phyloP scores from a whole-genome alignment of 2,113 vertebrate species.

The Thunnus maccoyii region DNA sequence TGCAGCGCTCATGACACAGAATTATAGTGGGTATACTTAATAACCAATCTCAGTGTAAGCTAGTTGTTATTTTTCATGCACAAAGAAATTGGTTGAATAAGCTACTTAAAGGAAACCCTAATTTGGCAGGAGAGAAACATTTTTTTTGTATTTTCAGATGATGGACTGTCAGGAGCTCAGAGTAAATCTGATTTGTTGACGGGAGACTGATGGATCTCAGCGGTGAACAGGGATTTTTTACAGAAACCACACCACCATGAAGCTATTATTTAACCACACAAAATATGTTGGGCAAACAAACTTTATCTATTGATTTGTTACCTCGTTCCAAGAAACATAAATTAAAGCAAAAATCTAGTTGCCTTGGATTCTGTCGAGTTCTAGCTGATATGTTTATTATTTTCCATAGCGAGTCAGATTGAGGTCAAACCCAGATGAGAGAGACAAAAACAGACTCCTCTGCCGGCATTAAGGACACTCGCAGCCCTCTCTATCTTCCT shows the following conservation, averaged over 20 bases:
- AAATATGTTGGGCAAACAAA: too few relatives aligned
- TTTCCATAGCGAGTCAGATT: slow-evolving; percentile 31
- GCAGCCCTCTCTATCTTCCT: slow-evolving; percentile 7
- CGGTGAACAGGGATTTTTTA: too few relatives aligned
- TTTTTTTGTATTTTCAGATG: too few relatives aligned
- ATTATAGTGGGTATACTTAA: too few relatives aligned
- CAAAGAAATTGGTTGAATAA: too few relatives aligned
- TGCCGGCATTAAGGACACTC: slow-evolving; percentile 46
- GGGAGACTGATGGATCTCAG: background rate
- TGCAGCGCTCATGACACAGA: too few relatives aligned
- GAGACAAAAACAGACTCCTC: slow-evolving; percentile 44
- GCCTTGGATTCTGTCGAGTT: background rate
- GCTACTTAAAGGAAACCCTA: too few relatives aligned
- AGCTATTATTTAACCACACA: too few relatives aligned
- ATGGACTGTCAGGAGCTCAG: background rate
- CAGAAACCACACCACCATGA: background rate
- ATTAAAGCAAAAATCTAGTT: background rate
- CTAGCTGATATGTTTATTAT: background rate
- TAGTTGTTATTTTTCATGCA: too few relatives aligned
- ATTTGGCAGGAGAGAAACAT: too few relatives aligned
- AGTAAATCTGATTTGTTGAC: background rate
- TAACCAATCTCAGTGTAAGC: too few relatives aligned
- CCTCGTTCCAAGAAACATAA: background rate
- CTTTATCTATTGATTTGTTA: background rate
- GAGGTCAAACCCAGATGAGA: slow-evolving; percentile 50